phyloP scores from a whole-genome alignment of 2,113 vertebrate species.

The Pteruthius melanotis region DNA sequence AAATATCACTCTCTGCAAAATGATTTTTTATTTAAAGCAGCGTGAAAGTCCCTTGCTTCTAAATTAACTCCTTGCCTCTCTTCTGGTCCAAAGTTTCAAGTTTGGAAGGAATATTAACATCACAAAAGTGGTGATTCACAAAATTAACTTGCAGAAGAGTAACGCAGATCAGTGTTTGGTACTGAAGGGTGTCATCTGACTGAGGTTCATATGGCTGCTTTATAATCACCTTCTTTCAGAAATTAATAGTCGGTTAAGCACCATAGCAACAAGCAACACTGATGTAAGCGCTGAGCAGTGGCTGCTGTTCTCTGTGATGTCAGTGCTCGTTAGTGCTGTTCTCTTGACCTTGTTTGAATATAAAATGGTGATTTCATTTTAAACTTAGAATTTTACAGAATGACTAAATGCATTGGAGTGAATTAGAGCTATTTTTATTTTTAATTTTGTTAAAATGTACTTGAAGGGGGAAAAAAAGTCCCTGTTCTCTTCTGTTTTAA shows the following conservation, averaged over 20 bases:
- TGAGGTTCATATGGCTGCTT: constrained; percentile 73
- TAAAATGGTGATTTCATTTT: constrained; percentile 69
- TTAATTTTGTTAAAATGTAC: constrained; percentile 54
- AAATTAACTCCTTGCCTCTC: constrained; percentile 35
- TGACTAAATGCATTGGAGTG: constrained; percentile 36
- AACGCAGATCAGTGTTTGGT: constrained; percentile 31
- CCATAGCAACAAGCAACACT: constrained; percentile 73
- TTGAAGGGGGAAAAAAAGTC: background rate
- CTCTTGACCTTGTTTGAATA: constrained; percentile 71
- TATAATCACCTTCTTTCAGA: constrained; percentile 76
- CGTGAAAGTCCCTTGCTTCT: background rate
- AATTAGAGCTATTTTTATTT: constrained; percentile 63
- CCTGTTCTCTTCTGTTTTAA: constrained; percentile 26
- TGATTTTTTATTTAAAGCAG: background rate
- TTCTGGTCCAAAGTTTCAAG: constrained; percentile 38
- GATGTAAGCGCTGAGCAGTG: constrained; percentile 55
- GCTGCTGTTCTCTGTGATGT: constrained; percentile 69
- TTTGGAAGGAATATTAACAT: constrained; percentile 54
- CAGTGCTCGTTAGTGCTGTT: constrained; percentile 62
- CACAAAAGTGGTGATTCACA: constrained; percentile 68
- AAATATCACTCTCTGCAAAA: background rate
- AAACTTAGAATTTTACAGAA: constrained; percentile 67
- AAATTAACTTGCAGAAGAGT: constrained; percentile 56
- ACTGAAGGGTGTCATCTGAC: constrained; percentile 64
- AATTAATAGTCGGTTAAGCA: constrained; percentile 74